These are phyloP conservation scores for Magallana gigas DNA, from an alignment of 1,140 invertebrate genomes.

Conservation along the genomic window DNA sequence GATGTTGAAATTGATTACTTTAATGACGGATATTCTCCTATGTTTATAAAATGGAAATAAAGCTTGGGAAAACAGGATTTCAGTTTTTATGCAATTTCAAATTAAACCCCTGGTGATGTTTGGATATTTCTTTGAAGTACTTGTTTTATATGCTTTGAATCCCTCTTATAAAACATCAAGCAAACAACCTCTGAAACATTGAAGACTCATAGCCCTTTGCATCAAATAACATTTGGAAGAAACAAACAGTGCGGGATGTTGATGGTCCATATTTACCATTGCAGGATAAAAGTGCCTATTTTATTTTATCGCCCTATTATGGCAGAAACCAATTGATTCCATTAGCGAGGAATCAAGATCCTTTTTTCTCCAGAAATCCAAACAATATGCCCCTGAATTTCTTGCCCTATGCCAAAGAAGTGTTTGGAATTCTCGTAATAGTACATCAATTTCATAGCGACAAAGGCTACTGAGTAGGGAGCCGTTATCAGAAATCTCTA, in stretches of 20 bases:
- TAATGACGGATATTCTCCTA: not conserved
- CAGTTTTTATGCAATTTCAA: slow-evolving; percentile 12
- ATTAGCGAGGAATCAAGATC: slow-evolving; percentile 30
- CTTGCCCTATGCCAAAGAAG: slow-evolving; percentile 24
- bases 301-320: slow-evolving; percentile 22
- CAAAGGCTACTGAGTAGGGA: slow-evolving; percentile 16
- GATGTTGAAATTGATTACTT: slow-evolving; percentile 13
- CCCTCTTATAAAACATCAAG: slow-evolving; percentile 17
- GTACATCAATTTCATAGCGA: slow-evolving; percentile 35
- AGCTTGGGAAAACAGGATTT: not conserved
- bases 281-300: slow-evolving; percentile 25
- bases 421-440: slow-evolving; percentile 29
- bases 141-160: not conserved
- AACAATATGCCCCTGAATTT: not conserved
- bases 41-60: not conserved
- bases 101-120: not conserved
- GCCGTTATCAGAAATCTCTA: slow-evolving; percentile 6
- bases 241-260: not conserved
- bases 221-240: not conserved
- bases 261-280: not conserved
- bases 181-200: not conserved
- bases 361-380: slow-evolving; percentile 16
- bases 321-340: slow-evolving; percentile 30
- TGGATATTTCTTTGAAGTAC: slow-evolving; percentile 23
- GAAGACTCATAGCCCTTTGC: not conserved